phyloP scores from a whole-genome alignment of 2,888 invertebrate genomes.

The Disparrhopalites patrizii region DNA sequence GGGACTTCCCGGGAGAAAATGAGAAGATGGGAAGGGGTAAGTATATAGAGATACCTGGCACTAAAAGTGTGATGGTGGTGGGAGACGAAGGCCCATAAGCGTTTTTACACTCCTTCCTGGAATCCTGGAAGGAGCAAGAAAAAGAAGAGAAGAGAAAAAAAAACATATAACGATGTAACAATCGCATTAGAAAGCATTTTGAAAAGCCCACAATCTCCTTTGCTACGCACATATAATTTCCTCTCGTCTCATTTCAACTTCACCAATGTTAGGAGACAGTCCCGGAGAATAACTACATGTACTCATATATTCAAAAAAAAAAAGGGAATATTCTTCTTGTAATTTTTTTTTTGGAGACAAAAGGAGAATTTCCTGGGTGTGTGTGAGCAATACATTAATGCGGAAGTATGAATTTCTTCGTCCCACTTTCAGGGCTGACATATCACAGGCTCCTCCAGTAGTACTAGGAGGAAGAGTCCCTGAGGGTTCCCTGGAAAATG shows the following conservation, averaged over 20 bases:
- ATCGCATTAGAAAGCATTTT: no score
- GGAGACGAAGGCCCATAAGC: no score
- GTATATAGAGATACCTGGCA: not conserved
- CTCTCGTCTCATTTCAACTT: constrained; percentile 26
- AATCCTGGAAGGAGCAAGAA: not conserved
- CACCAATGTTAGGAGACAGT: constrained; percentile 28
- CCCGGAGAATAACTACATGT: not conserved
- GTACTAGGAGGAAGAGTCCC: constrained; percentile 7
- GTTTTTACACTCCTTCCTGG: no score
- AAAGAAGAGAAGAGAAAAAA: not conserved
- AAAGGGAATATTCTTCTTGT: no score
- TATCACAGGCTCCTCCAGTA: constrained; percentile 17
- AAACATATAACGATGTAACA: not conserved
- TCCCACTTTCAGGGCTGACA: not conserved
- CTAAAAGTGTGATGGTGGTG: not conserved
- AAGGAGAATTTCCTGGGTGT: no score
- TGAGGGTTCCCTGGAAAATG: not conserved
- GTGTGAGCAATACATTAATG: not conserved
- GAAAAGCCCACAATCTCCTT: no score
- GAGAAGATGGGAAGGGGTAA: not conserved
- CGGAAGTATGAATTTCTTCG: not conserved
- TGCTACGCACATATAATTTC: not conserved
- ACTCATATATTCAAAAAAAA: no score
- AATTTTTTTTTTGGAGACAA: no score
- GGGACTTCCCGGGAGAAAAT: not conserved